Percentiles rank a stretch among this genome's conserved stretches.
Conservation (phyloP, 2,113 vertebrate species). For the Saccopteryx leptura region DNA sequence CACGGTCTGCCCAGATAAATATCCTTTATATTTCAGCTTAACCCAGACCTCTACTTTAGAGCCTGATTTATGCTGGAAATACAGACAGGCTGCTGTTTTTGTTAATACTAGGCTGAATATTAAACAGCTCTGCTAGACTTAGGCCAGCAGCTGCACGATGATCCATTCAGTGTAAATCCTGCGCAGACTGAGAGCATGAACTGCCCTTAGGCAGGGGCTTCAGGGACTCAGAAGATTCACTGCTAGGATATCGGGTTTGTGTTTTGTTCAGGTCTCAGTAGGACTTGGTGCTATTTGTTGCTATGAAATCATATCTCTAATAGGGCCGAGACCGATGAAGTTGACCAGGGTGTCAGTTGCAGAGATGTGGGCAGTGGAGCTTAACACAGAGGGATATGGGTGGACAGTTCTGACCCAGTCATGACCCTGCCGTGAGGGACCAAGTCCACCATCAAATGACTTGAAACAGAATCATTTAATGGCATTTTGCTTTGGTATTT, state of each 20-base stretch:
- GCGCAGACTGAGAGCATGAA: neutral
- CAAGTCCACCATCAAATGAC: neutral
- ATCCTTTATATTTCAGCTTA: slow-evolving; percentile 19
- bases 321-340: neutral
- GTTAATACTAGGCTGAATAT: slow-evolving; percentile 46
- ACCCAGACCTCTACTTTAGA: slow-evolving; percentile 34
- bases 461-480: slow-evolving; percentile 24
- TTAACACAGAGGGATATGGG: neutral
- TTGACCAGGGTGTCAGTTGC: slow-evolving; percentile 36
- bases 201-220: neutral
- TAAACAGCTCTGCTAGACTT: slow-evolving; percentile 27
- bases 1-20: neutral
- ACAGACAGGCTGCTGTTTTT: neutral
- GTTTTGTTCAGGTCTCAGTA: slow-evolving; percentile 39
- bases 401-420: neutral
- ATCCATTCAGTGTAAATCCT: neutral
- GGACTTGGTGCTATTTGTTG: slow-evolving; percentile 45
- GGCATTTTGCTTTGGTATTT: neutral
- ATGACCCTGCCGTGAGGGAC: neutral
- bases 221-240: neutral
- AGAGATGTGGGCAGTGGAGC: neutral
- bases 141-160: neutral
- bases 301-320: slow-evolving; percentile 26
- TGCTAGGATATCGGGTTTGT: slow-evolving; percentile 46
- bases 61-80: neutral